Evolutionary conservation across 1,140 invertebrate species (phyloP).

Genomic region (Drosophila truncata): DNA sequence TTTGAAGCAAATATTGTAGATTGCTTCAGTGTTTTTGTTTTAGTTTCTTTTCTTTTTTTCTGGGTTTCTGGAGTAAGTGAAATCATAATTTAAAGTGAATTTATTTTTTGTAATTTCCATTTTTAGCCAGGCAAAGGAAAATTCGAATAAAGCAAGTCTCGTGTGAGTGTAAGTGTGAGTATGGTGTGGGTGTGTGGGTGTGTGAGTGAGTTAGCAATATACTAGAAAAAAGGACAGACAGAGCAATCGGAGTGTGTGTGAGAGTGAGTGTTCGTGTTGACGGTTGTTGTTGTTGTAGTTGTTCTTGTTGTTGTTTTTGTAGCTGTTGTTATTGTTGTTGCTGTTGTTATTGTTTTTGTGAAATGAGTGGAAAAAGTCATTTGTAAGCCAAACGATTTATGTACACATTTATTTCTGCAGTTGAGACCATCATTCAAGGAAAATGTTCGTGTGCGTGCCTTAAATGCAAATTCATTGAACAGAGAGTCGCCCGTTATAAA

Average conservation of each 20-base stretch:
- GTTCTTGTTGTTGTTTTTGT: slow-evolving; percentile 26
- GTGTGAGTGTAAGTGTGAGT: slow-evolving; percentile 3
- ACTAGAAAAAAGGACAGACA: slow-evolving; percentile 53
- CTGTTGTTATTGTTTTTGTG: slow-evolving; percentile 64
- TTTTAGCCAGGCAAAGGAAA: slow-evolving; percentile 62
- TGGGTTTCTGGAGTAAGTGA: slow-evolving; percentile 36
- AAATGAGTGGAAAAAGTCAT: slow-evolving; percentile 82
- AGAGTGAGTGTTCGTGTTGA: slow-evolving; percentile 40
- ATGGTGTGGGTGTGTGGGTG: slow-evolving; percentile 21
- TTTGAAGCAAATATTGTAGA: slow-evolving; percentile 30
- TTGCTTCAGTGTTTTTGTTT: slow-evolving; percentile 34
- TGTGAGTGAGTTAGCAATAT: slow-evolving; percentile 52
- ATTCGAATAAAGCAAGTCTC: slow-evolving; percentile 64
- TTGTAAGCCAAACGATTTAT: slow-evolving; percentile 82
- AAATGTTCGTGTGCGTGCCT: slow-evolving; percentile 79
- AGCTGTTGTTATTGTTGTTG: slow-evolving; percentile 16
- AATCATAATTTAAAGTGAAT: slow-evolving; percentile 87
- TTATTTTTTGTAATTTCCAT: slow-evolving; percentile 46
- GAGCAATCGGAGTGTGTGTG: slow-evolving; percentile 54
- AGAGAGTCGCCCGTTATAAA: slow-evolving; percentile 67
- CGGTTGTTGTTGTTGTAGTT: slow-evolving; percentile 39
- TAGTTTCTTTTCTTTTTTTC: background rate
- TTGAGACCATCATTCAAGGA: slow-evolving; percentile 84
- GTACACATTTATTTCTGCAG: slow-evolving; percentile 79
- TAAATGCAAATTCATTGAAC: slow-evolving; percentile 83